A percentile compares a stretch with the other conserved stretches of the same genome.
phyloP scores from a whole-genome alignment of 2,113 vertebrate species.

The Xiphias gladius region DNA sequence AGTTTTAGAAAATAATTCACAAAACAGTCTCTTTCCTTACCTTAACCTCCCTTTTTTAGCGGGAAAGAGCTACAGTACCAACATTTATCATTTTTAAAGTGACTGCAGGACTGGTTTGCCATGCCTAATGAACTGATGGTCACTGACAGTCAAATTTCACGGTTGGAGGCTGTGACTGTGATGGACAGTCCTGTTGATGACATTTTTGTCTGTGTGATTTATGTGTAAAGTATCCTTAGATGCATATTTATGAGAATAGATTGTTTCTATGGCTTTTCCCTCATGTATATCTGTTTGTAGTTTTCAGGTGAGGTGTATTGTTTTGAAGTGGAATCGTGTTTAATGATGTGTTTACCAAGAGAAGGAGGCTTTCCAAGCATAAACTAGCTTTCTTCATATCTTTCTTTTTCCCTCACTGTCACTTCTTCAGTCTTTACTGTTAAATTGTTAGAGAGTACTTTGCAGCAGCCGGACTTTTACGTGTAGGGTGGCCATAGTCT shows the following conservation, averaged over 20 bases:
- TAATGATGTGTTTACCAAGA: conserved; percentile 42
- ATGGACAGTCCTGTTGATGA: background rate
- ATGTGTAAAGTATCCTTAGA: background rate
- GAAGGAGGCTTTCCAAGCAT: conserved; percentile 20
- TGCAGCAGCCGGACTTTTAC: conserved; percentile 30
- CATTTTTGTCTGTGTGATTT: background rate
- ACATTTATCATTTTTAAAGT: background rate
- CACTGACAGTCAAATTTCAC: background rate
- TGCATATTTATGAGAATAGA: background rate
- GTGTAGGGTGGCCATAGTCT: conserved; percentile 19
- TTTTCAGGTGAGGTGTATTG: background rate
- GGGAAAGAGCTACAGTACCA: background rate
- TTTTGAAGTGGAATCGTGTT: conserved; percentile 27
- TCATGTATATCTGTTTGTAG: background rate
- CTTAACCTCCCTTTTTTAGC: too few species aligned
- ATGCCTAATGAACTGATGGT: background rate
- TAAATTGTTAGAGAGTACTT: background rate
- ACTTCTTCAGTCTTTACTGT: background rate
- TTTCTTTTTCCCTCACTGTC: conserved; percentile 6
- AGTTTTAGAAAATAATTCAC: background rate
- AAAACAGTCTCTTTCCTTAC: background rate
- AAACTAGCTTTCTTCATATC: background rate
- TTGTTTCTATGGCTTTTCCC: background rate
- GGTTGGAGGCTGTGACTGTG: background rate
- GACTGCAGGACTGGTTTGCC: background rate